Conservation (phyloP, 2,113 vertebrate genomes). For the Myrmophylax atrothorax region DNA sequence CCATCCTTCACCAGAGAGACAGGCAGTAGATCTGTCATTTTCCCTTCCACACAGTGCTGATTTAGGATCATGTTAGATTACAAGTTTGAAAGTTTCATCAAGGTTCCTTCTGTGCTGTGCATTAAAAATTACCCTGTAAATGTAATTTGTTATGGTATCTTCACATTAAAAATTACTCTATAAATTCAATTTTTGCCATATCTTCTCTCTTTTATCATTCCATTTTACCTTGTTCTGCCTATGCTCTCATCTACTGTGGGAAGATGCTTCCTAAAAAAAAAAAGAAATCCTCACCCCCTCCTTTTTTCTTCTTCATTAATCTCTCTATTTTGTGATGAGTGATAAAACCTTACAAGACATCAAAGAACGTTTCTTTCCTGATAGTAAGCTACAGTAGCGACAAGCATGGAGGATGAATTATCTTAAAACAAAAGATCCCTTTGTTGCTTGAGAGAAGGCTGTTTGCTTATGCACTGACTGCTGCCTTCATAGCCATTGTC, state of each 20-base stretch:
- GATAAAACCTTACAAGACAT: not conserved
- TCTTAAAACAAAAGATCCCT: not conserved
- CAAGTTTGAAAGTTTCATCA: conserved; percentile 34
- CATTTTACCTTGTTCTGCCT: not conserved
- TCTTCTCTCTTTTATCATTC: not conserved
- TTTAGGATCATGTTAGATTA: not conserved
- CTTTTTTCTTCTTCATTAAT: not conserved
- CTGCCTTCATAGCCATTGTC: not conserved
- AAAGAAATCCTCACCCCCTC: fast-evolving
- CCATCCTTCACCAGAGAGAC: not conserved
- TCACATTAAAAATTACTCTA: not conserved
- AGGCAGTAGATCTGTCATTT: not conserved
- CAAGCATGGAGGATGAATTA: not conserved
- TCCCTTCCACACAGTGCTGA: not conserved
- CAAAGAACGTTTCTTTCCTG: not conserved
- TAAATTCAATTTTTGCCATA: not conserved
- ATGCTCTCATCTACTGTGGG: not conserved
- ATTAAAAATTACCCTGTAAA: not conserved
- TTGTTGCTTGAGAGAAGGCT: not conserved
- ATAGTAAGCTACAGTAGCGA: not conserved
- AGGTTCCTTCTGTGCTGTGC: not conserved
- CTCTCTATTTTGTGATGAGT: not conserved
- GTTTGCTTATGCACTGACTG: not conserved
- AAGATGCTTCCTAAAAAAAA: not conserved
- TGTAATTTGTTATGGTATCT: not conserved